Base-by-base conservation (phyloP, 2,797 vertebrate genomes). In the Champsocephalus gunnari region DNA sequence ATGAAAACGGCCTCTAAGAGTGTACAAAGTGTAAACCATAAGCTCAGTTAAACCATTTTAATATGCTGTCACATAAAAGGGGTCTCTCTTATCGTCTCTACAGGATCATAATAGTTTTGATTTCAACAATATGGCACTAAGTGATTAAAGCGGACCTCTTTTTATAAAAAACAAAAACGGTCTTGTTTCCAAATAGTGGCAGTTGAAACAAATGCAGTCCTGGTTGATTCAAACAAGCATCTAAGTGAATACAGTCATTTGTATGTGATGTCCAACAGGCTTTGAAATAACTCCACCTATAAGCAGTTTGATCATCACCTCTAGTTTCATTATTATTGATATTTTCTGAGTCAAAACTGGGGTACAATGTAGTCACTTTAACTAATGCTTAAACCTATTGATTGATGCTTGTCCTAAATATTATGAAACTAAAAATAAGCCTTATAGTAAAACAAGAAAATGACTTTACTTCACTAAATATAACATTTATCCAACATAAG, bases 391-490 rank as follows among this genome's bases (percentile, higher is more conserved):
- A 90, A 81, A 70, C 69, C 81, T 88, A 89, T 17, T 73, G 69
- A 85, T 77, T 34, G 79, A 86, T 85, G 84, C 81, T 86, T 79
- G 75, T 85, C 84, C 81, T 93, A 88, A 89, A 93, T 88, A 88
- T 83, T 67, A 91, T 86, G 81, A 88, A 89, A 91, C 84, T 83
- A 71, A 92, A 91, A 92, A 89, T 81, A 88, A 88, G 70, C 79
- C 89, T 88, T 87, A 91, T 80, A 88, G 56, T 91, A 90, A 93
- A 92, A 92, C 88, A 91, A 89, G 81, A 87, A 90, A 87, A 91
- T 90, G 80, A 88, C 84, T 90, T 87, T 86, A 92, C 89, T 89
- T 89, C 90, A 90, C 91, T 91, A 91, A 94, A 90, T 91, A 91
- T 86, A 93, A 93, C 85, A 91, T 90, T 90, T 84, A 91, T 88